These are phyloP conservation scores for Bombus haemorrhoidalis DNA, from an alignment of 1,140 invertebrate genomes.

Conservation along the genomic window DNA sequence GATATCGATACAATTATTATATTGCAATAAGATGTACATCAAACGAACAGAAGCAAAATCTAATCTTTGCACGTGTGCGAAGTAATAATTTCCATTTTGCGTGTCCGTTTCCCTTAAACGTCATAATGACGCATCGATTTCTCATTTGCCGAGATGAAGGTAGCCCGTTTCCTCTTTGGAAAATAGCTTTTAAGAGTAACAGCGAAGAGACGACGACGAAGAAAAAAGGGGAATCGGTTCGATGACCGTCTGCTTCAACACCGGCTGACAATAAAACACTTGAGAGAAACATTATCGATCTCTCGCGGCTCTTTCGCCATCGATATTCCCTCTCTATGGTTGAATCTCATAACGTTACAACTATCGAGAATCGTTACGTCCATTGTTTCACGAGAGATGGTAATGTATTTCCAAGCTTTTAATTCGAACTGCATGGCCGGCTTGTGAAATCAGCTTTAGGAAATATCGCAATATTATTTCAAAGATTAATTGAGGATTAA, in stretches of 20 bases:
- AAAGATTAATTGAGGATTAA: background rate
- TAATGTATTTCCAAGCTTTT: background rate
- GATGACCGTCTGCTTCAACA: constrained; percentile 11
- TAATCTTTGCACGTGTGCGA: background rate
- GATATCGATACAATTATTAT: too few species aligned
- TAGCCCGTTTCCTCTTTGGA: background rate
- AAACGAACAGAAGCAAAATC: background rate
- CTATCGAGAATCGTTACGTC: constrained; percentile 7
- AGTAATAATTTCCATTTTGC: background rate
- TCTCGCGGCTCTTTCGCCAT: constrained; percentile 12
- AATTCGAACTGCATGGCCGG: background rate
- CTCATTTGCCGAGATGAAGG: constrained; percentile 22
- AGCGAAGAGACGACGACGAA: background rate
- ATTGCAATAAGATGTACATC: too few species aligned
- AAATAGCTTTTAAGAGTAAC: constrained; percentile 19
- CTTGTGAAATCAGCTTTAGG: background rate
- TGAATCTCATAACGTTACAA: constrained; percentile 16
- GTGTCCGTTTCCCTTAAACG: background rate
- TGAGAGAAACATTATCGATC: constrained; percentile 44
- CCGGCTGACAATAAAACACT: constrained; percentile 35
- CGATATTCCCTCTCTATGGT: background rate
- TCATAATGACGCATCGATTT: constrained; percentile 8
- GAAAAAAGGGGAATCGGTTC: constrained; percentile 33
- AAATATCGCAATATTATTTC: background rate
- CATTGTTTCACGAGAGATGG: background rate